Conservation (phyloP, 1,140 invertebrate species). For the Battus philenor region DNA sequence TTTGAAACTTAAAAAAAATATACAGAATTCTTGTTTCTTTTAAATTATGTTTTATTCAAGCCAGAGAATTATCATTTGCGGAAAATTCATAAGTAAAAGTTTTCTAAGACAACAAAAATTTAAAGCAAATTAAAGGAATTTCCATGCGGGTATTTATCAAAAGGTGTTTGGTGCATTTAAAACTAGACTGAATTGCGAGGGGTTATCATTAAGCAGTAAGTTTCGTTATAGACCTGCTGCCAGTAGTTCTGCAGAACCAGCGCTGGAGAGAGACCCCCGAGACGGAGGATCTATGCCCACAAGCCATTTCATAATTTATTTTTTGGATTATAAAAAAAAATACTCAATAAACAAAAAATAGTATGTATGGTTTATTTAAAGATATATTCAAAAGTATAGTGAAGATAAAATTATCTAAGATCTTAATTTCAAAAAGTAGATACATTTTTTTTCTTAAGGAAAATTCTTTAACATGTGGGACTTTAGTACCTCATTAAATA, state of each 20-base stretch:
- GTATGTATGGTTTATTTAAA: too few relatives aligned
- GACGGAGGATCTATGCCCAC: constrained; percentile 69
- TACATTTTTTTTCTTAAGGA: too few relatives aligned
- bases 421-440: too few relatives aligned
- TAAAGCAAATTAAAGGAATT: constrained; percentile 13
- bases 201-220: constrained; percentile 21
- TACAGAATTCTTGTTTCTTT: too few relatives aligned
- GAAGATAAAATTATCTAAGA: too few relatives aligned
- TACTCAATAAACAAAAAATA: too few relatives aligned
- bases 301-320: constrained; percentile 26
- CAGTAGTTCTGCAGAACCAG: constrained; percentile 65
- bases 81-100: constrained; percentile 3
- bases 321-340: too few relatives aligned
- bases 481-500: too few relatives aligned
- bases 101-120: constrained; percentile 13
- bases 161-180: constrained; percentile 21
- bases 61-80: constrained; percentile 8
- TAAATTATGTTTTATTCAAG: not conserved
- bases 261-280: constrained; percentile 69
- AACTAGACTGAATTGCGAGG: constrained; percentile 15
- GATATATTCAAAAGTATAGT: too few relatives aligned
- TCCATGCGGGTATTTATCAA: constrained; percentile 21
- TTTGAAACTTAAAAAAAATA: too few relatives aligned
- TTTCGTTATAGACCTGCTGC: constrained; percentile 52
- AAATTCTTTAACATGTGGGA: too few relatives aligned